Conservation (phyloP, 2,797 vertebrate species). For the Lepus townsendii region DNA sequence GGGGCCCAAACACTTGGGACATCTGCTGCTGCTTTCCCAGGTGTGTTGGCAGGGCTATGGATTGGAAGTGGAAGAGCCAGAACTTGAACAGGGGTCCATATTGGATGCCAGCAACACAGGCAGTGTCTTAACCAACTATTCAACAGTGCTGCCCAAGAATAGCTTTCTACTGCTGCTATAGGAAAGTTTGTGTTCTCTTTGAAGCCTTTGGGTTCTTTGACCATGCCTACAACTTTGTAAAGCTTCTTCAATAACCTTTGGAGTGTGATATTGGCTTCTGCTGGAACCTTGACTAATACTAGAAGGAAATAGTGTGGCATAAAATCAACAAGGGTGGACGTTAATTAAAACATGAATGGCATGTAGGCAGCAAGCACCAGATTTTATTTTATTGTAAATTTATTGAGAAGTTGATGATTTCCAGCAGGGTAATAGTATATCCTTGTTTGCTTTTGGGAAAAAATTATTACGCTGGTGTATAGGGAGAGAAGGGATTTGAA, state of each 20-base stretch:
- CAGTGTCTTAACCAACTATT: too few relatives aligned
- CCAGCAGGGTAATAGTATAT: background rate
- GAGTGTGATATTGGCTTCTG: background rate
- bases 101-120: too few relatives aligned
- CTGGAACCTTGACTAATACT: background rate
- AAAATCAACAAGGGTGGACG: background rate
- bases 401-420: background rate
- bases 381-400: background rate
- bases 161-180: background rate
- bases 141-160: background rate
- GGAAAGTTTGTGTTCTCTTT: background rate
- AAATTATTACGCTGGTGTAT: conserved; percentile 10
- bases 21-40: too few relatives aligned
- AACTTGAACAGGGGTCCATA: too few relatives aligned
- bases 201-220: background rate
- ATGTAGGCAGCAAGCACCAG: background rate
- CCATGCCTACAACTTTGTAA: background rate
- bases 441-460: background rate
- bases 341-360: background rate
- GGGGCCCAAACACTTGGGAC: too few relatives aligned
- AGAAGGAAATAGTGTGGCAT: background rate
- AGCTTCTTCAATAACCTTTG: background rate
- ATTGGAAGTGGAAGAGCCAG: too few relatives aligned
- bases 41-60: too few relatives aligned
- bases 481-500: background rate